These are phyloP conservation scores for Ashinkailepas kermadecensis DNA, from an alignment of 2,888 invertebrate species.

Conservation along the genomic window DNA sequence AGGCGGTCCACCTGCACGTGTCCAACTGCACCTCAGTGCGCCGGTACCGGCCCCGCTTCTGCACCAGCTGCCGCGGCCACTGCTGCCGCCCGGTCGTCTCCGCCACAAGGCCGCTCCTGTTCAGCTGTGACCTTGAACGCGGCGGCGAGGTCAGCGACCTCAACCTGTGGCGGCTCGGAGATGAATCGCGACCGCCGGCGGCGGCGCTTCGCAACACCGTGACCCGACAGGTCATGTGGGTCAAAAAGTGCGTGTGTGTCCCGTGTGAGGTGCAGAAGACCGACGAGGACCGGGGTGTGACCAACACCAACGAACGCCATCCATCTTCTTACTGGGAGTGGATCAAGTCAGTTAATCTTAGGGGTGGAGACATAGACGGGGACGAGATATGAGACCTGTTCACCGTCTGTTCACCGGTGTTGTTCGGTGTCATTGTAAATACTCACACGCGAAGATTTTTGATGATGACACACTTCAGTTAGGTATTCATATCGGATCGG, in stretches of 20 bases:
- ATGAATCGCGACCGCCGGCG: not conserved
- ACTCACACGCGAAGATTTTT: no score
- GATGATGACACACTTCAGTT: no score
- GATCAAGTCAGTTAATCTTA: not conserved
- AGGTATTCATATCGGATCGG: no score
- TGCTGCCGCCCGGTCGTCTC: conserved; percentile 46
- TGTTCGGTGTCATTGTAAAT: no score
- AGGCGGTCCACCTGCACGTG: conserved; percentile 50
- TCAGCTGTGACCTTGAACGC: not conserved
- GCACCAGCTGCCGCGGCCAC: conserved; percentile 54
- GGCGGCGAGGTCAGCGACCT: not conserved
- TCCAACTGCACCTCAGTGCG: conserved; percentile 57
- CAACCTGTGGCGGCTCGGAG: conserved; percentile 4
- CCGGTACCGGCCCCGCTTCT: conserved; percentile 57
- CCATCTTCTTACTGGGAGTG: not conserved
- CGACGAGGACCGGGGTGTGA: not conserved
- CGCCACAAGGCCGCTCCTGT: not conserved
- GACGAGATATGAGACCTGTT: not conserved
- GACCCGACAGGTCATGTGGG: not conserved
- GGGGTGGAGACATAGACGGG: not conserved
- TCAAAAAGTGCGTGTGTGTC: not conserved
- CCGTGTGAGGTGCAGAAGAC: not conserved
- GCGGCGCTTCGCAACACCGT: not conserved
- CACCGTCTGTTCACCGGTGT: no score
- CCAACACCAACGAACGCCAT: not conserved